These are phyloP conservation scores for Netelia melanura DNA, from an alignment of 2,888 invertebrate genomes.

Conservation along the genomic window DNA sequence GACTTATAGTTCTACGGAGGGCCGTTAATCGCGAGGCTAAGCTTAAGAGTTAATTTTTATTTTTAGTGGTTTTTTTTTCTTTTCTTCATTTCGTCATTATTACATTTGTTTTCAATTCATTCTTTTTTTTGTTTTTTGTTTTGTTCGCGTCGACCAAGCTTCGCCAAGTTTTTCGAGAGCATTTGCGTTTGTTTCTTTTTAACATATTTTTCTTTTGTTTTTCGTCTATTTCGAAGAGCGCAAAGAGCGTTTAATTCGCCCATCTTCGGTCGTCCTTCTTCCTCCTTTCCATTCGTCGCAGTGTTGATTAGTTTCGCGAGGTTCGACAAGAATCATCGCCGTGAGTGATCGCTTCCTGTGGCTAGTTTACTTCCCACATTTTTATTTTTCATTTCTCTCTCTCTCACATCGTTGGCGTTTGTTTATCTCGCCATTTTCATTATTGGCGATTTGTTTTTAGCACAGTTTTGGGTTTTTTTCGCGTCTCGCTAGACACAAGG, in stretches of 20 bases:
- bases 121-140: background rate
- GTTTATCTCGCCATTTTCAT: background rate
- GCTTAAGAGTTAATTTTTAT: constrained; percentile 49
- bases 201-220: background rate
- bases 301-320: constrained; percentile 32
- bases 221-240: constrained; percentile 38
- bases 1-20: constrained; percentile 60
- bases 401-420: constrained; percentile 35
- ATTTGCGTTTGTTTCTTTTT: constrained; percentile 37
- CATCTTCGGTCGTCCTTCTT: background rate
- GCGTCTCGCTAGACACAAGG: constrained; percentile 46
- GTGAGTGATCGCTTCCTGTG: constrained; percentile 14
- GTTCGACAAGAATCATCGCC: constrained; percentile 36
- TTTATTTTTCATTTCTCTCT: constrained; percentile 7
- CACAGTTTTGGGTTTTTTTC: constrained; percentile 53
- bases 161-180: constrained; percentile 49
- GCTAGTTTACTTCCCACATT: constrained; percentile 19
- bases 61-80: constrained; percentile 4
- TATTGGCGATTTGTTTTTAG: constrained; percentile 31
- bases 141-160: constrained; percentile 60
- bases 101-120: constrained; percentile 32
- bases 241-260: constrained; percentile 33
- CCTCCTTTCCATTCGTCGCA: constrained; percentile 13
- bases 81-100: constrained; percentile 24
- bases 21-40: constrained; percentile 66